These are phyloP conservation scores for Cromileptes altivelis DNA, from an alignment of 2,113 vertebrate genomes.

Conservation along the genomic window DNA sequence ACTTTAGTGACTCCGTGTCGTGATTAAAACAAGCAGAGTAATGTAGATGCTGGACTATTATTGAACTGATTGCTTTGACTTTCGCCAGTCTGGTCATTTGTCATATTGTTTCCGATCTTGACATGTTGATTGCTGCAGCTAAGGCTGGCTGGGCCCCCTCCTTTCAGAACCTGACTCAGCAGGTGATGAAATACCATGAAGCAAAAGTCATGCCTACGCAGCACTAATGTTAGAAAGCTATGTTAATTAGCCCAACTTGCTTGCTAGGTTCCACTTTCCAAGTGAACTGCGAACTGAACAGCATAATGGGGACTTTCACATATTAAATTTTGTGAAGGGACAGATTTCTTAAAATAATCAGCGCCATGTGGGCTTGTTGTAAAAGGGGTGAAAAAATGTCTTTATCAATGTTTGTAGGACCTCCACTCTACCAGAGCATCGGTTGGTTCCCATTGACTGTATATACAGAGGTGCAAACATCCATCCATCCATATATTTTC, in stretches of 20 bases:
- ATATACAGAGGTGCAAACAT: too few species aligned
- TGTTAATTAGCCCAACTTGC: too few species aligned
- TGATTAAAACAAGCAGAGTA: neutral
- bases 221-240: neutral
- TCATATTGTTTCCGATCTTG: neutral
- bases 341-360: neutral
- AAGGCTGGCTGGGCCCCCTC: neutral
- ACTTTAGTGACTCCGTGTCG: neutral
- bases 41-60: neutral
- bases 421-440: too few species aligned
- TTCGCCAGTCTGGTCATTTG: neutral
- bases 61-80: neutral
- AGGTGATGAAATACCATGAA: neutral
- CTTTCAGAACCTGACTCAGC: neutral
- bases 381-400: too few species aligned
- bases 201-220: neutral
- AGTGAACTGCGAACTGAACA: too few species aligned
- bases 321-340: too few species aligned
- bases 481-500: too few species aligned
- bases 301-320: too few species aligned
- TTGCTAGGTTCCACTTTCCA: too few species aligned
- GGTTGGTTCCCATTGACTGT: too few species aligned
- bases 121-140: neutral
- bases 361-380: too few species aligned
- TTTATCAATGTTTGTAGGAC: too few species aligned